Conservation (phyloP, 2,888 invertebrate species). For the Rhamnusium bicolor region DNA sequence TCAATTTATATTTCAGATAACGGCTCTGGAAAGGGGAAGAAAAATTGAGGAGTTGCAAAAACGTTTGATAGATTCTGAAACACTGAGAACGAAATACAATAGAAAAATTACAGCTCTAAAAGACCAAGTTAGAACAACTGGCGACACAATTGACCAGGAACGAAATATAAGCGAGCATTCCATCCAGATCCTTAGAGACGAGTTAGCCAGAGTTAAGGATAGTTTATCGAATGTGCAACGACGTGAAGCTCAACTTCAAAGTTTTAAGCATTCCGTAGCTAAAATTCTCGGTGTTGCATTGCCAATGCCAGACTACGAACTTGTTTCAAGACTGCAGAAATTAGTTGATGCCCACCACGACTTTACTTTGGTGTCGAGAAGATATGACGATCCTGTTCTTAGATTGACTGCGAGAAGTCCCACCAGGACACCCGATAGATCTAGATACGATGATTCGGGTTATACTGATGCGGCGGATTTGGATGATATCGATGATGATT, state of each 20-base stretch:
- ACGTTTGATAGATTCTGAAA: constrained; percentile 85
- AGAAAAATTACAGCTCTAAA: constrained; percentile 82
- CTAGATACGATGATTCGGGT: constrained; percentile 82
- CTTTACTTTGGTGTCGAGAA: constrained; percentile 86
- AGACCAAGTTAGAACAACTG: constrained; percentile 80
- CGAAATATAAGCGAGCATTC: constrained; percentile 81
- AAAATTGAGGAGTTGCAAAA: constrained; percentile 89
- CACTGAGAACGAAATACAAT: constrained; percentile 82
- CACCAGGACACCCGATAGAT: constrained; percentile 72
- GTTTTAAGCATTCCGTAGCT: constrained; percentile 78
- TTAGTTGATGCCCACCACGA: constrained; percentile 90
- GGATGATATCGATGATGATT: constrained; percentile 80
- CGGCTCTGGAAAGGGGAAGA: constrained; percentile 85
- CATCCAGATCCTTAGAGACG: constrained; percentile 81
- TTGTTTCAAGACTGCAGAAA: constrained; percentile 80
- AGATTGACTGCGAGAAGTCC: constrained; percentile 74
- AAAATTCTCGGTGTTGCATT: constrained; percentile 74
- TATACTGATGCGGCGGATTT: constrained; percentile 80
- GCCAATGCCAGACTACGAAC: constrained; percentile 76
- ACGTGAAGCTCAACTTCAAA: constrained; percentile 84
- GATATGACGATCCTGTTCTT: constrained; percentile 78
- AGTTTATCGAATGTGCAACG: constrained; percentile 82
- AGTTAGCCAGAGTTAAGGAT: constrained; percentile 83
- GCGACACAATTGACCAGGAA: constrained; percentile 81
- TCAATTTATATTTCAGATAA: constrained; percentile 76